Percentiles rank a stretch among this genome's conserved stretches.
These are phyloP conservation scores for Semnornis frantzii DNA, from an alignment of 2,113 vertebrate genomes.

Conservation along the genomic window DNA sequence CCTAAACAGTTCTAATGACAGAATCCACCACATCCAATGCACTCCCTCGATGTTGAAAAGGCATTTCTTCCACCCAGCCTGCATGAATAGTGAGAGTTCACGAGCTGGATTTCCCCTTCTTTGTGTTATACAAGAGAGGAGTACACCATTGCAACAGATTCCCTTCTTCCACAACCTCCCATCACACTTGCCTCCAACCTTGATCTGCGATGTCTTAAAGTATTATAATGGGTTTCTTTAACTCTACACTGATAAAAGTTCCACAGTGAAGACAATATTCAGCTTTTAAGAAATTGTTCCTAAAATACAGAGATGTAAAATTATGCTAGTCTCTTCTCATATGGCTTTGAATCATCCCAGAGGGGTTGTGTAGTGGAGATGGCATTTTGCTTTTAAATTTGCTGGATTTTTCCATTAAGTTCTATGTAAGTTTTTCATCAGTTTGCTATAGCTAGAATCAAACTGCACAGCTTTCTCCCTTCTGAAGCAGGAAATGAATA, in stretches of 20 bases:
- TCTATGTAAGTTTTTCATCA: neutral
- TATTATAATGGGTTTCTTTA: neutral
- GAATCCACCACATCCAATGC: neutral
- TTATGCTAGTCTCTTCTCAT: constrained; percentile 9
- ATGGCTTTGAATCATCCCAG: constrained; percentile 25
- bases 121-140: neutral
- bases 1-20: neutral
- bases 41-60: neutral
- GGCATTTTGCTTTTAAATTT: constrained; percentile 24
- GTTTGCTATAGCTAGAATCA: constrained; percentile 3
- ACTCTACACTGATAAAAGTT: neutral
- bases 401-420: constrained; percentile 29
- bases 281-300: constrained; percentile 31
- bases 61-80: neutral
- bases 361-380: neutral
- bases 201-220: neutral
- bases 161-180: neutral
- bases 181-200: neutral
- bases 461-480: neutral
- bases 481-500: constrained; percentile 1
- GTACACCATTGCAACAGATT: neutral
- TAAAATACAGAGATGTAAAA: constrained; percentile 17
- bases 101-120: neutral
- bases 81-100: neutral
- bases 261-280: neutral